These are phyloP conservation scores for Oxyteleia sp. DNA, from an alignment of 2,888 invertebrate species.

Conservation along the genomic window DNA sequence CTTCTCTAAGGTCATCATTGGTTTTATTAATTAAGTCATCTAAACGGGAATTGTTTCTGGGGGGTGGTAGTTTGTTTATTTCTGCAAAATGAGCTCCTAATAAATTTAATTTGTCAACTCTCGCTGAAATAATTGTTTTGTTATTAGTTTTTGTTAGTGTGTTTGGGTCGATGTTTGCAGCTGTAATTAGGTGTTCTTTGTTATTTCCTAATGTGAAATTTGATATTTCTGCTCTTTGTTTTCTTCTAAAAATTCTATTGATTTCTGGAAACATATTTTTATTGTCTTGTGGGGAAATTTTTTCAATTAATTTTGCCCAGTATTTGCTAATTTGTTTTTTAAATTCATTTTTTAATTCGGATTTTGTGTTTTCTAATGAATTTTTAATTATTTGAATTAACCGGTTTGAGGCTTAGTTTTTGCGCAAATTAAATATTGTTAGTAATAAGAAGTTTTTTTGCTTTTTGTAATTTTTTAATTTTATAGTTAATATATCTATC, in stretches of 20 bases:
- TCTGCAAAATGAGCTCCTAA: conserved; percentile 1
- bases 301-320: neutral
- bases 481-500: conserved; percentile 27
- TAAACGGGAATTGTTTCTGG: no score
- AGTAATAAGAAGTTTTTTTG: conserved; percentile 21
- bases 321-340: neutral
- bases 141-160: neutral
- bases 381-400: conserved; percentile 11
- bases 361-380: conserved; percentile 8
- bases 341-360: neutral
- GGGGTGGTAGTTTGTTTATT: neutral
- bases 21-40: neutral
- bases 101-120: neutral
- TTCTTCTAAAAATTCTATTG: neutral
- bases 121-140: neutral
- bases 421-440: conserved; percentile 7
- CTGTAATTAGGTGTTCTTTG: neutral
- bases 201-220: conserved; percentile 12
- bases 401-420: neutral
- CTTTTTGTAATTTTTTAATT: conserved; percentile 38
- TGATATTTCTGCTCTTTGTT: conserved; percentile 5
- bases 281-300: neutral
- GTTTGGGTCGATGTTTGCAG: conserved; percentile 11
- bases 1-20: neutral
- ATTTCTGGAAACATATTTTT: neutral